Evolutionary conservation across 2,113 vertebrate species (phyloP), one percentile per base, ranked within the genome.

Genomic region (Carassius auratus): DNA sequence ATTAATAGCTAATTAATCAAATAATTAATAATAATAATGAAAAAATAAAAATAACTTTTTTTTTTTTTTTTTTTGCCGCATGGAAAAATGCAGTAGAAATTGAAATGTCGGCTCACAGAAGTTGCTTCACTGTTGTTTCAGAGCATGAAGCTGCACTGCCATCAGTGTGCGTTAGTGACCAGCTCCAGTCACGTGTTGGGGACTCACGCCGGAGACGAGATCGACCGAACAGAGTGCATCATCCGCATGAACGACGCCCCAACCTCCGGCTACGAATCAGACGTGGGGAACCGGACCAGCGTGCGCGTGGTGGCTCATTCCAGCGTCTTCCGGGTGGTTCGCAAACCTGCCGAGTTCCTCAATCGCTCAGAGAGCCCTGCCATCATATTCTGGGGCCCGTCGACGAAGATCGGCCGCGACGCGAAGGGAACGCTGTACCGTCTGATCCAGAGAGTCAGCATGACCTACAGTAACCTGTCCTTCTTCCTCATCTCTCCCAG

Each of bases 191-290:
- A 99, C 85, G 92, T 99, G 9, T 93, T 99, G 74, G 96, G 97
- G 76, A 96, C 91, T 30, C 92, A 83, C 64, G 93, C 96, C 12
- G 98, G 98, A 4, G 50, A 92, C 0, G 93, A 94, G 91, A 98
- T 99, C 0, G 96, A 99, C 42, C 90, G 69, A 0, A 91, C 95
- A 0, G 96, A 99, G 90, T 99, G 98, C 33, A 96, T 96, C 14
- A 97, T 99, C 86, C 97, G 98, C 76, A 99, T 99, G 98, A 99
- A 99, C 0, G 97, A 99, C 0, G 98, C 98, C 0, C 98, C 98
- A 59, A 99, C 97, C 17, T 91, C 94, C 0, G 95, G 96, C 55
- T 99, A 95, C 2, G 95, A 94, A 0, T 88, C 84, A 0, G 98
- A 99, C 0, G 96, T 99, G 4, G 98, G 98, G 66, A 96, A 96